Percentiles rank a stretch among this genome's conserved stretches.
Conservation (phyloP, 2,113 vertebrate species). For the Gymnobelideus leadbeateri region DNA sequence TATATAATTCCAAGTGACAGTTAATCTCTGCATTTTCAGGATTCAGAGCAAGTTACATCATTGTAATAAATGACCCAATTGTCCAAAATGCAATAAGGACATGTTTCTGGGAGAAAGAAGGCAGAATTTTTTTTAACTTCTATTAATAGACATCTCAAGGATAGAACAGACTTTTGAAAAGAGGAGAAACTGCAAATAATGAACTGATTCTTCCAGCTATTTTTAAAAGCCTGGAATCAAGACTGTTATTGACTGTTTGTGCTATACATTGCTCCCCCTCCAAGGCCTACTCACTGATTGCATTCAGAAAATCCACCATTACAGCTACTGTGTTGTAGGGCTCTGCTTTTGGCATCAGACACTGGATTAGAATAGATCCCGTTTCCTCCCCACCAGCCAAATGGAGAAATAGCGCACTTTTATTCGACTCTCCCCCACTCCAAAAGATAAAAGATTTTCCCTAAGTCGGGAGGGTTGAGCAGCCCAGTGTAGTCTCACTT, state of each 20-base stretch:
- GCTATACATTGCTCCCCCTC: not conserved
- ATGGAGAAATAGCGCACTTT: not conserved
- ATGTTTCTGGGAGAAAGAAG: constrained; percentile 74
- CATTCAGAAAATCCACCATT: constrained; percentile 63
- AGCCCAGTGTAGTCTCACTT: not conserved
- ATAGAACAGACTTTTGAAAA: constrained; percentile 75
- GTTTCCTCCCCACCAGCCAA: not conserved
- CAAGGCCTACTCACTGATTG: constrained; percentile 12
- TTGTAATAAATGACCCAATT: constrained; percentile 77
- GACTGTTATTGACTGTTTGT: constrained; percentile 29
- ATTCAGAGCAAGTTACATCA: constrained; percentile 76
- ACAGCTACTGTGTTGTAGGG: rapidly evolving
- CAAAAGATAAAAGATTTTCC: not conserved
- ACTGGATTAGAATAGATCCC: no score
- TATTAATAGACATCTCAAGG: constrained; percentile 77
- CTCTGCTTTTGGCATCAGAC: not conserved
- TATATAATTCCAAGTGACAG: constrained; percentile 59
- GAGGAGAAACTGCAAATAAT: constrained; percentile 72
- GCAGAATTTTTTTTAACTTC: constrained; percentile 71
- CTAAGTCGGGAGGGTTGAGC: not conserved
- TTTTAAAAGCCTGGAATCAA: constrained; percentile 40
- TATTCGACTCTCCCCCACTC: not conserved
- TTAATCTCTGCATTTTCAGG: constrained; percentile 71
- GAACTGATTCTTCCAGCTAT: constrained; percentile 73
- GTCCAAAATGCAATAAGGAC: constrained; percentile 77